phyloP scores from a whole-genome alignment of 1,140 invertebrate genomes.

The Lanistes nyassanus region DNA sequence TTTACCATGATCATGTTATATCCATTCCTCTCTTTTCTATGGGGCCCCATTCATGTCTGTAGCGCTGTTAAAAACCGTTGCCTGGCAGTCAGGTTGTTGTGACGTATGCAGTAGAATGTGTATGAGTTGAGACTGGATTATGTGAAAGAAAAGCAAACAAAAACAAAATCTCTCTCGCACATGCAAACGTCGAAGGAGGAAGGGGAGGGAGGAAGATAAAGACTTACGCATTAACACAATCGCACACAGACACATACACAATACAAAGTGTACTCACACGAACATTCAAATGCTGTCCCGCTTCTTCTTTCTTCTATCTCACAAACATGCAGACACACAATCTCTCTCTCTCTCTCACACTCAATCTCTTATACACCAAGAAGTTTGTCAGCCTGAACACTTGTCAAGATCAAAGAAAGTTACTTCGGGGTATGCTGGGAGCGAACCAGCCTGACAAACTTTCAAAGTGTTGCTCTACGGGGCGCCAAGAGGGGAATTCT shows the following conservation, averaged over 20 bases:
- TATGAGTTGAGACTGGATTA: conserved; percentile 24
- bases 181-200: not conserved
- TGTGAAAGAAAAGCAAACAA: conserved; percentile 22
- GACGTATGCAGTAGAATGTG: conserved; percentile 23
- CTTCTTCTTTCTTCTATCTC: too few species aligned
- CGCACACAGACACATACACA: not conserved
- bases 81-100: too few species aligned
- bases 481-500: not conserved
- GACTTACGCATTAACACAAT: not conserved
- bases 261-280: not conserved
- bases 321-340: too few species aligned
- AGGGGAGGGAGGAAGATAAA: conserved; percentile 14
- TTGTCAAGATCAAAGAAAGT: too few species aligned
- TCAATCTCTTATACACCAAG: too few species aligned
- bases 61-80: conserved; percentile 8
- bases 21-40: conserved; percentile 10
- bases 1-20: not conserved
- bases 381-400: too few species aligned
- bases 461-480: not conserved
- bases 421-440: not conserved
- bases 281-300: too few species aligned
- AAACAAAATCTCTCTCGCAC: conserved; percentile 19
- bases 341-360: not conserved
- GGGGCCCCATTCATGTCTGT: conserved; percentile 17
- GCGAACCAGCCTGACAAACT: not conserved